These are phyloP conservation scores for Apeira syringaria DNA, from an alignment of 2,888 invertebrate species.

Conservation along the genomic window DNA sequence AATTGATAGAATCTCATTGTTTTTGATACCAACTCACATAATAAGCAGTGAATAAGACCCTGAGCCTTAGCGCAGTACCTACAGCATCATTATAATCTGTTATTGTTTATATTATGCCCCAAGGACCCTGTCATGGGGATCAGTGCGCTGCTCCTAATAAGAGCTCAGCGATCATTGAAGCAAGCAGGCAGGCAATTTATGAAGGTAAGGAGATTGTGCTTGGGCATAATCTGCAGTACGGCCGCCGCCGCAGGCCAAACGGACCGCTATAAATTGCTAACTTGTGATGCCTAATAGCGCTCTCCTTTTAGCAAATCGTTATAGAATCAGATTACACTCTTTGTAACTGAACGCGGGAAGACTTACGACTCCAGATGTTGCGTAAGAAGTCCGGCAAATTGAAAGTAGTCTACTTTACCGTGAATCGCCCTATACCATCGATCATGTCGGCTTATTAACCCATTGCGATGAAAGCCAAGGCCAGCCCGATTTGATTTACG, in stretches of 20 bases:
- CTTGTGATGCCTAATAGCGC: conserved; percentile 51
- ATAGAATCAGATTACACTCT: conserved; percentile 60
- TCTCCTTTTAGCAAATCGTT: conserved; percentile 59
- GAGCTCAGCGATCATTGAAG: conserved; percentile 53
- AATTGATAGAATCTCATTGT: background rate
- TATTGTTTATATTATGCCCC: conserved; percentile 54
- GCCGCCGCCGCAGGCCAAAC: conserved; percentile 37
- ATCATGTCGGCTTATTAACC: conserved; percentile 48
- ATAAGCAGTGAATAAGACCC: background rate
- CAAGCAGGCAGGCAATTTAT: conserved; percentile 67
- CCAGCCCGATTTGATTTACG: conserved; percentile 62
- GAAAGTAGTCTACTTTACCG: conserved; percentile 33
- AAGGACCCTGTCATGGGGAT: conserved; percentile 45
- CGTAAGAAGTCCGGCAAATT: conserved; percentile 17
- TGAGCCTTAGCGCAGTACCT: too few relatives aligned
- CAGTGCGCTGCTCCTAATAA: conserved; percentile 49
- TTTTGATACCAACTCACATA: background rate
- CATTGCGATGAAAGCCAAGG: conserved; percentile 53
- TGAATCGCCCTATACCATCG: conserved; percentile 35
- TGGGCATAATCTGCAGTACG: conserved; percentile 51
- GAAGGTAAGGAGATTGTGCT: conserved; percentile 65
- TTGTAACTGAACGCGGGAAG: conserved; percentile 13
- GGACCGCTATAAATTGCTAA: conserved; percentile 62
- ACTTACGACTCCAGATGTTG: conserved; percentile 16
- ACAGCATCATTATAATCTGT: conserved; percentile 30